These are phyloP conservation scores for Bubo blakistoni DNA, from an alignment of 2,113 vertebrate genomes.

Conservation along the genomic window DNA sequence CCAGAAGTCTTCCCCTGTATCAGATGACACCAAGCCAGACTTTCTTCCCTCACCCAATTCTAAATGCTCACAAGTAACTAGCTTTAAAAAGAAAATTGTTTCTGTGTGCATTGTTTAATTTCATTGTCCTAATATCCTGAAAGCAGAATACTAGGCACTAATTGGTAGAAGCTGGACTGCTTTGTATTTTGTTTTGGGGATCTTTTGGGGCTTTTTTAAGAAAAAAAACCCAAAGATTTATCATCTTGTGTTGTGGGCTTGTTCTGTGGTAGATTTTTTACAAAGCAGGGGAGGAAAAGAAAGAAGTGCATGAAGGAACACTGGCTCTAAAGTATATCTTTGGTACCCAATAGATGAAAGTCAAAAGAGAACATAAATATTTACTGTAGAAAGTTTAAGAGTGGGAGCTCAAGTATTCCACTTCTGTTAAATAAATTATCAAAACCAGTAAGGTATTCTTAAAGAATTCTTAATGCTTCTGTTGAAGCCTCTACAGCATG, in stretches of 20 bases:
- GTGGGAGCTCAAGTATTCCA: background rate
- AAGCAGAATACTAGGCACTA: background rate
- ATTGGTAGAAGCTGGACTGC: background rate
- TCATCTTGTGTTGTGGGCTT: background rate
- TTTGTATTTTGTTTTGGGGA: background rate
- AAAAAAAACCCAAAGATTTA: background rate
- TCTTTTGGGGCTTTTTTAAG: background rate
- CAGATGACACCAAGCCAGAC: background rate
- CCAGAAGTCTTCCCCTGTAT: background rate
- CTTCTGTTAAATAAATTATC: conserved; percentile 8
- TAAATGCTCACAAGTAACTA: background rate
- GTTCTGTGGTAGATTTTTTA: background rate
- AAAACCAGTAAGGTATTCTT: background rate
- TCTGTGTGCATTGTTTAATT: background rate
- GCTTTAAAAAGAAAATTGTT: background rate
- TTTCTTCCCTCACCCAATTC: background rate
- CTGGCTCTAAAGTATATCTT: background rate
- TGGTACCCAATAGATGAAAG: background rate
- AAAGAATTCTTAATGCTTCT: background rate
- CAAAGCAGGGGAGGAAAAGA: background rate
- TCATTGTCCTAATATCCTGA: background rate
- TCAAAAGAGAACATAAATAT: background rate
- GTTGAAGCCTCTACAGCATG: background rate
- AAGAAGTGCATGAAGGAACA: background rate
- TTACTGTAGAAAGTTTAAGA: background rate